phyloP scores from a whole-genome alignment of 2,113 vertebrate species.

The Neogale vison region DNA sequence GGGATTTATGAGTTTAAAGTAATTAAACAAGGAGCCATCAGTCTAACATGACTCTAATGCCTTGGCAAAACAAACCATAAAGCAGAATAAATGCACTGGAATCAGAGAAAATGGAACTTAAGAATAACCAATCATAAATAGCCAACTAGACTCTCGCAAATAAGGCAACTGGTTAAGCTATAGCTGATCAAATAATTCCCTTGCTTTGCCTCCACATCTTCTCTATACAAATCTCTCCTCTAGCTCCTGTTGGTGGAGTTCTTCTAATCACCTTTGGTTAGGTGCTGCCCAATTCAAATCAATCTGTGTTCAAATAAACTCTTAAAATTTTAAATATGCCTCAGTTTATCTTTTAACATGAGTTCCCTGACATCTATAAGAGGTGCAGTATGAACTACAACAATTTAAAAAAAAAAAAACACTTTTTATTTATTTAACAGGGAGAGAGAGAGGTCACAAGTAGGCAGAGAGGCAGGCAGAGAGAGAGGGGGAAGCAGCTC shows the following conservation, averaged over 20 bases:
- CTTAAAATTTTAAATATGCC: not conserved
- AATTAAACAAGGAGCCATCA: not conserved
- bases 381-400: not conserved
- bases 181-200: not conserved
- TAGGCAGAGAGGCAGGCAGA: too few species aligned
- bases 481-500: too few species aligned
- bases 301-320: not conserved
- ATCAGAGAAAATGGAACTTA: not conserved
- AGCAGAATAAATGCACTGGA: not conserved
- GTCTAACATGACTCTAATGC: not conserved
- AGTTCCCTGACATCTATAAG: not conserved
- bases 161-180: not conserved
- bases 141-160: not conserved
- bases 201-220: not conserved
- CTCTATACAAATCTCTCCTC: not conserved
- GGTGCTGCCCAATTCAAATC: not conserved
- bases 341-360: not conserved
- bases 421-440: not conserved
- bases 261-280: not conserved
- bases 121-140: not conserved
- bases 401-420: not conserved
- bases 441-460: too few species aligned
- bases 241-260: not conserved
- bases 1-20: not conserved
- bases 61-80: not conserved